A percentile compares a stretch with the other conserved stretches of the same genome.
Conservation (phyloP, 1,140 invertebrate species). For the Anadara kagoshimensis region DNA sequence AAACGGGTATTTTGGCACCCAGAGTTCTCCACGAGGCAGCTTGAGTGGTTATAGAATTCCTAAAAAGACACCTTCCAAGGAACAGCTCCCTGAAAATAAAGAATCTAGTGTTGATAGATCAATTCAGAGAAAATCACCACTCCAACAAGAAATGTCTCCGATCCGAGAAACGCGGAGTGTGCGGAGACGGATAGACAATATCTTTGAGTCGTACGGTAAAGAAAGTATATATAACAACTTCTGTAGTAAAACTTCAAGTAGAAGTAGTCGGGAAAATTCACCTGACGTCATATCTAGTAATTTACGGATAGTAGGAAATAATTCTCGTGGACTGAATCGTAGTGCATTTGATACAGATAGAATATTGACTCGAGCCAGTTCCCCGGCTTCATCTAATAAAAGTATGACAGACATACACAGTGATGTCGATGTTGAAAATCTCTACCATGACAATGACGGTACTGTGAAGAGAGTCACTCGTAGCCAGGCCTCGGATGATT, state of each 20-base stretch:
- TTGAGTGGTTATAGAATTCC: not conserved
- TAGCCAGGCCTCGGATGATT: conserved; percentile 41
- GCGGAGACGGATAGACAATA: conserved; percentile 36
- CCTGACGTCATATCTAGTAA: conserved; percentile 39
- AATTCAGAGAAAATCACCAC: not conserved
- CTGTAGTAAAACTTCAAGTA: conserved; percentile 28
- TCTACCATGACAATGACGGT: conserved; percentile 46
- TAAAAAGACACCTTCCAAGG: conserved; percentile 20
- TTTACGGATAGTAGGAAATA: conserved; percentile 35
- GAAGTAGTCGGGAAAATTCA: conserved; percentile 47
- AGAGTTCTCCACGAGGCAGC: conserved; percentile 35
- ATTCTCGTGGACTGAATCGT: not conserved
- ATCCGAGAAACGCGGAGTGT: conserved; percentile 29
- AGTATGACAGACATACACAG: conserved; percentile 41
- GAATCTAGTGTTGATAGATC: conserved; percentile 4
- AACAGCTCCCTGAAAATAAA: conserved; percentile 35
- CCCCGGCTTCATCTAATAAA: conserved; percentile 29
- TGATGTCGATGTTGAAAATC: conserved; percentile 42
- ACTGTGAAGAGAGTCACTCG: conserved; percentile 52
- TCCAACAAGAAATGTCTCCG: not conserved
- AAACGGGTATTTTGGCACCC: conserved; percentile 43
- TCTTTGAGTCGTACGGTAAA: conserved; percentile 17
- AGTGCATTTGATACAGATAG: conserved; percentile 3
- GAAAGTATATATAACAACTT: conserved; percentile 7
- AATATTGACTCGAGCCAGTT: conserved; percentile 6